Conservation (phyloP, 2,113 vertebrate species). For the Microtus richardsoni region DNA sequence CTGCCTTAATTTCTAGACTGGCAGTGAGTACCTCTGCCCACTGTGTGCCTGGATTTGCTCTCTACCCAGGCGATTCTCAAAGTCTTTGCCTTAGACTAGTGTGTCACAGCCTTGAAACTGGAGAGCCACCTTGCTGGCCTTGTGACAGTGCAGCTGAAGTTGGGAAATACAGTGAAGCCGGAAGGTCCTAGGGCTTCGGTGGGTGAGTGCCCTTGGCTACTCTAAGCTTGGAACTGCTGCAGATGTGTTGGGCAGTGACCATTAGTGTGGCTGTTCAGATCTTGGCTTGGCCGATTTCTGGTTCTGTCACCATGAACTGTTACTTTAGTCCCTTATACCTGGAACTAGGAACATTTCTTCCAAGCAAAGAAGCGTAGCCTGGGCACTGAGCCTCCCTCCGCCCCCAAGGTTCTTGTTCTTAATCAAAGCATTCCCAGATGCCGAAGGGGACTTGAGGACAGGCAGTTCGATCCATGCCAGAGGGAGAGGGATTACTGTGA, state of each 20-base stretch:
- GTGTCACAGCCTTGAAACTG: not conserved
- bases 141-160: not conserved
- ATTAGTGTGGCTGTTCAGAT: not conserved
- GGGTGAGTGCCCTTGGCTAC: not conserved
- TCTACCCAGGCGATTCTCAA: not conserved
- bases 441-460: not conserved
- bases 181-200: not conserved
- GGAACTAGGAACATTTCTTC: not conserved
- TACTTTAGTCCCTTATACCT: not conserved
- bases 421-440: not conserved
- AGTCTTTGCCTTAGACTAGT: too few species aligned
- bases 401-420: not conserved
- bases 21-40: not conserved
- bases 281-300: not conserved
- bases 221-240: not conserved
- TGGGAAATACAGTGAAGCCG: not conserved
- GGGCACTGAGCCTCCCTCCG: too few species aligned
- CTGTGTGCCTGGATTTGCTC: too few species aligned
- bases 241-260: not conserved
- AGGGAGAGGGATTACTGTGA: not conserved
- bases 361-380: too few species aligned
- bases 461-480: not conserved
- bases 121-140: not conserved
- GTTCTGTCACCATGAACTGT: not conserved
- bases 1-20: not conserved